Base-by-base conservation (phyloP, 30 jellyfish, hydroid and myxozoan species). In the Aurelia aurita complex sp. Pacific region DNA sequence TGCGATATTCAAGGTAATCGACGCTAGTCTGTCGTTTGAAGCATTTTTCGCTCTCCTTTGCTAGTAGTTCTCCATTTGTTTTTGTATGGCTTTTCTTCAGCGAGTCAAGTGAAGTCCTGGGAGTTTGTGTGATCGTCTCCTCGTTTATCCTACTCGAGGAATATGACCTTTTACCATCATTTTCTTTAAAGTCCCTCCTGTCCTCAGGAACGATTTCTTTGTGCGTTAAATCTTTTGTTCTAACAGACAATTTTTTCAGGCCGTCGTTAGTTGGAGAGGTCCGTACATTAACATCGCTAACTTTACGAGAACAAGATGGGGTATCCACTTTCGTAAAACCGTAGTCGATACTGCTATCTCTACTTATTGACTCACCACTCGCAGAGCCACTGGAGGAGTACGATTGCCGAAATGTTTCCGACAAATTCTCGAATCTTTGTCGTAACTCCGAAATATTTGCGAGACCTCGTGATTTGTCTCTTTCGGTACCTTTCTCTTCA, bases 371-470 rank as follows among this genome's bases (percentile, higher is more conserved):
- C 5, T 59, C 77, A 69, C 53, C 10, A 17, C 54, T 17, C 19
- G 23, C 9, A 19, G 81, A 64, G 6, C 69, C 64, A 38, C 23
- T 61, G 34, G 43, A 14, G 12, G 42, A 14, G 50, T 40, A 60
- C 29, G 69, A 19, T n/a, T 18, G 42, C 42, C 64, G 64, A 38
- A 69, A 68, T 4, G 76, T 59, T 53, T 68, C 76, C 38, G 90
- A 18, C 69, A 54, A 9, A 19, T 53, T 67, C 64, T 81, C 83
- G 36, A 81, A 81, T 40, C 62, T 53, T 34, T 69, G 65, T 50
- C 90, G 77, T 60, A 81, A 54, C 67, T 81, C 68, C 61, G 87
- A 77, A 7, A 77, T 77, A 38, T 77, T 64, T 9, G 87, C 87
- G 10, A 77, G 67, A 42, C 77, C 46, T 35, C 67, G 87, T 12